Percentiles rank a stretch among this genome's conserved stretches.
Evolutionary conservation across 2,113 vertebrate species (phyloP).

Genomic region (Syngnathoides biaculeatus): DNA sequence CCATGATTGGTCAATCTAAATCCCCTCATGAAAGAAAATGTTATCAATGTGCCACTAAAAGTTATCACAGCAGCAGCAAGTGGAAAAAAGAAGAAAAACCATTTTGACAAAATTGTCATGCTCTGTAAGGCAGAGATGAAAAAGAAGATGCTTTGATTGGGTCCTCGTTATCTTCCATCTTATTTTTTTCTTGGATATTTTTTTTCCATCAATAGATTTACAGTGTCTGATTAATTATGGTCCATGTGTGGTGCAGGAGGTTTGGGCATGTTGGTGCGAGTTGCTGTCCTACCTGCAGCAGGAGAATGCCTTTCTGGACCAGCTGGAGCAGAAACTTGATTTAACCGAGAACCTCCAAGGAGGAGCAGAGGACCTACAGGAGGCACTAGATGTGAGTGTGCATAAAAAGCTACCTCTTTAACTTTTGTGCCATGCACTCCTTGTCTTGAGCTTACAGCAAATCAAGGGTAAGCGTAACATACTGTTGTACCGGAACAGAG

Average conservation of each 20-base stretch:
- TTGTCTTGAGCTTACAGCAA: background rate
- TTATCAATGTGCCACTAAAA: background rate
- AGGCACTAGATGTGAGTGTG: conserved; percentile 84
- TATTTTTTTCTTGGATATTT: rapidly evolving
- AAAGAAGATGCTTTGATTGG: background rate
- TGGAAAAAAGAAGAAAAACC: too few relatives aligned
- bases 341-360: conserved; percentile 83
- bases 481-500: background rate
- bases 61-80: too few relatives aligned
- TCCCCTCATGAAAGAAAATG: background rate
- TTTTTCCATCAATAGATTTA: background rate
- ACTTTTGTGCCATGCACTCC: background rate
- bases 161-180: background rate
- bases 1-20: too few relatives aligned
- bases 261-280: conserved; percentile 95
- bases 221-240: background rate
- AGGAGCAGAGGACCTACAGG: conserved; percentile 83
- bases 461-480: background rate
- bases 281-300: conserved; percentile 87
- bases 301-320: conserved; percentile 90
- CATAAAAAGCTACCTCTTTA: background rate
- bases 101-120: background rate
- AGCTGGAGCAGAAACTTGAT: conserved; percentile 86
- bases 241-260: conserved; percentile 75
- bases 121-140: background rate